phyloP scores from a whole-genome alignment of 2,888 invertebrate species.

The Dastarcus helophoroides region DNA sequence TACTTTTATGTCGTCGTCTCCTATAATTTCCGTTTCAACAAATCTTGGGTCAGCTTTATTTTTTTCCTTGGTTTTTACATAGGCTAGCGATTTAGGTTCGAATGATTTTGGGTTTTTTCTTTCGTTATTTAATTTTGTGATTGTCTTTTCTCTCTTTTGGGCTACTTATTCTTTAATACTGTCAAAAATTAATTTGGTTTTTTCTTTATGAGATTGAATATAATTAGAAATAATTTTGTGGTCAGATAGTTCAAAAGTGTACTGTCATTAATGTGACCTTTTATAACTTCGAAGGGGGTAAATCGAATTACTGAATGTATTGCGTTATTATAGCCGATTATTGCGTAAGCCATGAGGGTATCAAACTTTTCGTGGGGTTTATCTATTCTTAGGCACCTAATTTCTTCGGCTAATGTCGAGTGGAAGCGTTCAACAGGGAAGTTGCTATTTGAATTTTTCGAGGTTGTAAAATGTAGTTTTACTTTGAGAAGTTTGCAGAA shows the following conservation, averaged over 20 bases:
- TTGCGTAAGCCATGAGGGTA: conserved; percentile 9
- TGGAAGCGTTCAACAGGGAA: conserved; percentile 8
- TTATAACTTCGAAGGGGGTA: conserved; percentile 12
- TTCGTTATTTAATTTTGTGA: conserved; percentile 7
- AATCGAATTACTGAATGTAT: conserved; percentile 10
- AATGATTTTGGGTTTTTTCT: conserved; percentile 6
- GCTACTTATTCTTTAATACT: conserved; percentile 10
- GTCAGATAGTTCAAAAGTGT: conserved; percentile 13
- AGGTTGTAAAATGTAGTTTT: conserved; percentile 3
- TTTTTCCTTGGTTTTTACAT: conserved; percentile 10
- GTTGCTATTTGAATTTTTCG: conserved; percentile 2
- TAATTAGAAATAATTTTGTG: conserved; percentile 11
- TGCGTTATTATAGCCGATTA: conserved; percentile 13
- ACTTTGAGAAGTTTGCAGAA: conserved; percentile 6
- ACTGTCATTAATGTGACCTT: conserved; percentile 11
- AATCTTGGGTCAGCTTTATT: conserved; percentile 10
- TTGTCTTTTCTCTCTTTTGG: conserved; percentile 8
- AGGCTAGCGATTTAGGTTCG: conserved; percentile 4
- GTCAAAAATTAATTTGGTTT: conserved; percentile 10
- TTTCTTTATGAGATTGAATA: conserved; percentile 11
- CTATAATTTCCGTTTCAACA: conserved; percentile 3
- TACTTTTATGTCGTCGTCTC: conserved; percentile 10
- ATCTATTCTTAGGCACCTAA: conserved; percentile 6
- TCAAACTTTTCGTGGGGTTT: conserved; percentile 4
- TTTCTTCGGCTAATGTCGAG: conserved; percentile 8